phyloP scores from a whole-genome alignment of 1,140 invertebrate genomes.

The Caenorhabditis tropicalis region DNA sequence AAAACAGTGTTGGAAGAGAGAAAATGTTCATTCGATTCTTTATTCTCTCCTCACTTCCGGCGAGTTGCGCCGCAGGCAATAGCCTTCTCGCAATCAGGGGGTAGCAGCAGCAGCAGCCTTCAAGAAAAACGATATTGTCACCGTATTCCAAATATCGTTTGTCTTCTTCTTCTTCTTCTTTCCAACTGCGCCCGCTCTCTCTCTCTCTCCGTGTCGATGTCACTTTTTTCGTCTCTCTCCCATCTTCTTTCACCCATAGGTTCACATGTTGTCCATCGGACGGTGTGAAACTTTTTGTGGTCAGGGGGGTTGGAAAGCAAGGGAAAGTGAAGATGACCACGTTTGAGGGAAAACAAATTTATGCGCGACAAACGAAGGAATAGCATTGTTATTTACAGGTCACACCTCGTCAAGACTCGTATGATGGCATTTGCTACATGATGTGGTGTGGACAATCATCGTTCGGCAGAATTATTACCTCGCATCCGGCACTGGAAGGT shows the following conservation, averaged over 20 bases:
- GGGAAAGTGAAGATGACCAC: background rate
- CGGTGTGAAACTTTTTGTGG: slow-evolving; percentile 33
- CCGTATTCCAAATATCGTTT: slow-evolving; percentile 36
- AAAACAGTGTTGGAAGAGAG: background rate
- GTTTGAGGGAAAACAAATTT: background rate
- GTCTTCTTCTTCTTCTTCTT: background rate
- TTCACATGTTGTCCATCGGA: background rate
- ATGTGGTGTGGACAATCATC: slow-evolving; percentile 71
- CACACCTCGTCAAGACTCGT: slow-evolving; percentile 68
- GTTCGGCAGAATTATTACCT: slow-evolving; percentile 71
- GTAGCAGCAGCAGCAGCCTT: background rate
- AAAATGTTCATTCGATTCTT: slow-evolving; percentile 42
- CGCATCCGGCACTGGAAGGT: slow-evolving; percentile 71
- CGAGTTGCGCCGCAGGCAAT: background rate
- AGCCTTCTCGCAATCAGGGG: slow-evolving; percentile 5
- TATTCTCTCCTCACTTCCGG: slow-evolving; percentile 28
- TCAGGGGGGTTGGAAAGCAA: background rate
- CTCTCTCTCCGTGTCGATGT: background rate
- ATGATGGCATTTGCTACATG: slow-evolving; percentile 72
- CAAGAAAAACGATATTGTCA: slow-evolving; percentile 35
- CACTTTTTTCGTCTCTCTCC: background rate
- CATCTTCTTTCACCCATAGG: background rate
- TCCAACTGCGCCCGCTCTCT: background rate
- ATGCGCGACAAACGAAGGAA: background rate
- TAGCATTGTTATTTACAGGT: slow-evolving; percentile 61